phyloP scores from a whole-genome alignment of 2,113 vertebrate species.

The Struthio camelus region DNA sequence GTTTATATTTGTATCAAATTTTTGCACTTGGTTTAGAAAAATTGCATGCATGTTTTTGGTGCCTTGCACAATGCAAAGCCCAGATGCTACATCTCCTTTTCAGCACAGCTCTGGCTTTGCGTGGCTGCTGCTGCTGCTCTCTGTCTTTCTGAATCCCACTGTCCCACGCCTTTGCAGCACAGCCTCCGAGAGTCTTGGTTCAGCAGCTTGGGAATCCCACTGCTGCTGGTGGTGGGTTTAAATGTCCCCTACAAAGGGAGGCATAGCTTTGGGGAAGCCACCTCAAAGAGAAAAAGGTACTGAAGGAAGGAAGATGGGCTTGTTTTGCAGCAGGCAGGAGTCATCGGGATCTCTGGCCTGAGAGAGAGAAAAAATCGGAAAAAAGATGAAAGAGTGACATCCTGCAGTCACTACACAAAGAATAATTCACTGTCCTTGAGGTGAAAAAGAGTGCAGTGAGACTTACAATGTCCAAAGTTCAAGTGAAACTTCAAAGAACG shows the following conservation, averaged over 20 bases:
- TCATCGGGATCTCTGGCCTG: background rate
- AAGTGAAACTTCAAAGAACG: background rate
- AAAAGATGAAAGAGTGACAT: background rate
- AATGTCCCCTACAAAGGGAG: background rate
- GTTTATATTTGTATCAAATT: background rate
- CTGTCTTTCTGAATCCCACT: background rate
- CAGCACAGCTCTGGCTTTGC: background rate
- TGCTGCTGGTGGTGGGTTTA: background rate
- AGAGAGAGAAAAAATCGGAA: background rate
- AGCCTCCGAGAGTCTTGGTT: background rate
- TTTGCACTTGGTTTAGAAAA: background rate
- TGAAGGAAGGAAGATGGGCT: background rate
- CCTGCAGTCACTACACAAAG: background rate
- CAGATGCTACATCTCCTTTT: background rate
- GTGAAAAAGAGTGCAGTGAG: background rate
- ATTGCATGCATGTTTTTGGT: background rate
- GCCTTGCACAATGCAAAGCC: background rate
- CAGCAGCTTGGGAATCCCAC: background rate
- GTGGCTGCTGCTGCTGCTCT: background rate
- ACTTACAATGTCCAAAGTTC: background rate
- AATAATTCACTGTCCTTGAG: background rate
- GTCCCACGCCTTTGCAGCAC: background rate
- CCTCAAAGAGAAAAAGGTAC: background rate
- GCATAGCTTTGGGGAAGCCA: background rate
- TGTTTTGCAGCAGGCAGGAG: background rate